These are phyloP conservation scores for Clarias pachynema DNA, from an alignment of 2,797 vertebrate genomes.

Conservation along the genomic window DNA sequence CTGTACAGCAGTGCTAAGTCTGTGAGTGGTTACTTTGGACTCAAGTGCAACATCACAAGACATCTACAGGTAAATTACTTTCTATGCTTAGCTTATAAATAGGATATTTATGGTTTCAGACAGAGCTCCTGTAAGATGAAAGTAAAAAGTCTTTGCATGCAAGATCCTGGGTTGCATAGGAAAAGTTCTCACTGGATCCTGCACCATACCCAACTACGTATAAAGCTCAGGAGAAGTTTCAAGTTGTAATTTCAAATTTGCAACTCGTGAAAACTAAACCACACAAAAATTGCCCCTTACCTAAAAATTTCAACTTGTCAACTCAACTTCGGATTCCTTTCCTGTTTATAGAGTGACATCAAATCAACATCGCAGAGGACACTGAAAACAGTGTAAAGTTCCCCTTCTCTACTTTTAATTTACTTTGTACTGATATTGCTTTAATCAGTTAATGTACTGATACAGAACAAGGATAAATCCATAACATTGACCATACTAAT, in stretches of 20 bases:
- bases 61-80: not conserved
- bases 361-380: not conserved
- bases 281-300: not conserved
- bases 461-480: not conserved
- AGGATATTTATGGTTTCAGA: not conserved
- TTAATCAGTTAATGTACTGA: not conserved
- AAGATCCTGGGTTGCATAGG: not conserved
- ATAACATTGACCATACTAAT: not conserved
- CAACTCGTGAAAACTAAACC: not conserved
- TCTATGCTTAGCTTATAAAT: not conserved
- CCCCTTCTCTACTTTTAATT: not conserved
- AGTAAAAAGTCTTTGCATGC: not conserved
- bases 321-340: not conserved
- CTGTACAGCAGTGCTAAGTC: not conserved
- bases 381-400: not conserved
- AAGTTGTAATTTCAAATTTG: not conserved
- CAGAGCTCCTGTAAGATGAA: not conserved
- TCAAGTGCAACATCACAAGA: not conserved
- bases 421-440: not conserved
- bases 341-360: not conserved
- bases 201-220: not conserved
- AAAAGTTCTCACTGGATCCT: conserved; percentile 1
- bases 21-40: not conserved
- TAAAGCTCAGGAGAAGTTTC: not conserved
- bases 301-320: not conserved